Base-by-base conservation (phyloP, 2,113 vertebrate genomes). In the Ardeotis arabs region DNA sequence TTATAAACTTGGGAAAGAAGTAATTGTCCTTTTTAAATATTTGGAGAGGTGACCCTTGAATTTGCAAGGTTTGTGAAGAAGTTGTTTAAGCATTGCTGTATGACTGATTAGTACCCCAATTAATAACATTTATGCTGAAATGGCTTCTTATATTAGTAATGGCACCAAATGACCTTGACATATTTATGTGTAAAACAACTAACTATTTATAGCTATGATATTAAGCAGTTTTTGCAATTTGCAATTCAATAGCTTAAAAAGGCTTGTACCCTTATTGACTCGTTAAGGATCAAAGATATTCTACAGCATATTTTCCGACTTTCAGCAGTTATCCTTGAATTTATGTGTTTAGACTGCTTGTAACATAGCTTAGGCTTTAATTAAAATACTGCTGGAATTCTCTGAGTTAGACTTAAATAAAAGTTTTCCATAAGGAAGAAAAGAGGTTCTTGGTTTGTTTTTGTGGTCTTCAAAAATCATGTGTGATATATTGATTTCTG, bases 21-120 rank as follows among this genome's bases (percentile, higher is more conserved):
- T 62, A 45, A 63, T 87, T 90, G 55, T 92, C 31, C 37, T 59
- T 60, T 89, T 60, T 44, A 74, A 59, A 44, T 78, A 77, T 89
- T 88, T 93, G 68, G 47, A 95, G 60, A 70, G 52, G 37, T 84
- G 64, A 90, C 89, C 52, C 86, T 84, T 81, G 68, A 87, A 69
- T 93, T 75, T 89, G 27, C 39, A 72, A 45, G n/a, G 47, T 95
- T 93, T 84, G 6, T 87, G 77, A 78, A 84, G 84, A 75, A 87
- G 66, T 91, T 91, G 74, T 62, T 91, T 91, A 93, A 68, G 84
- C 74, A 68, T 84, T 93, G 35, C 81, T 91, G 25, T 89, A 75
- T 87, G 91, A 84, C 66, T 93, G 89, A 87, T 91, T 97, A 91
- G 91, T 93, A 81, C 84, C 49, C 47, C 81, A 94, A 76, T 94